A percentile compares a stretch with the other conserved stretches of the same genome.
These are phyloP conservation scores for Lasioglossum marginatum DNA, from an alignment of 2,888 invertebrate species.

Conservation along the genomic window DNA sequence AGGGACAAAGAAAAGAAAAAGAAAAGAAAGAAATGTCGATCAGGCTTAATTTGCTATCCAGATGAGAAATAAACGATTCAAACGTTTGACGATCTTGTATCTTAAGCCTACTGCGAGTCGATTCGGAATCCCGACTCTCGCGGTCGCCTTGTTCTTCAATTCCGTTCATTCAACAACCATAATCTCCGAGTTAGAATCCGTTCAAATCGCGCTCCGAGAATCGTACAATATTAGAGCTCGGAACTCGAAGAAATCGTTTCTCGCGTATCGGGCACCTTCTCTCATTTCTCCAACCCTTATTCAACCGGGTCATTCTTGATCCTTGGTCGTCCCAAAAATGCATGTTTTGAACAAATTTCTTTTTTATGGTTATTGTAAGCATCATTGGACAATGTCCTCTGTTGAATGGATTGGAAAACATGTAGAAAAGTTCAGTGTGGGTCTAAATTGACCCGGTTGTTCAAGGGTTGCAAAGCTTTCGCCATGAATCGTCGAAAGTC, in stretches of 20 bases:
- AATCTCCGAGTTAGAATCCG: background rate
- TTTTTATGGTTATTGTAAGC: background rate
- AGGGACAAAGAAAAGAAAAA: background rate
- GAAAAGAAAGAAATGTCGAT: background rate
- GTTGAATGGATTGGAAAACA: background rate
- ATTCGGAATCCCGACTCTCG: background rate
- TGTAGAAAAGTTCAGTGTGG: background rate
- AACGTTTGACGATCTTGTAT: background rate
- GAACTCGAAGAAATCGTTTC: background rate
- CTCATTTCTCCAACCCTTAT: background rate
- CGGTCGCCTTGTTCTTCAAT: conserved; percentile 8
- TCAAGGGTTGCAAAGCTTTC: background rate
- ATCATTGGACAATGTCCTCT: background rate
- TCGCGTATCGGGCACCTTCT: background rate
- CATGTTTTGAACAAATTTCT: background rate
- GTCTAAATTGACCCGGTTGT: background rate
- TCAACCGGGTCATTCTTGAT: background rate
- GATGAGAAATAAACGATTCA: background rate
- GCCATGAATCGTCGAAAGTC: background rate
- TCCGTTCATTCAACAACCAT: background rate
- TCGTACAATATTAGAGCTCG: background rate
- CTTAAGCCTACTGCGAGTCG: conserved; percentile 20
- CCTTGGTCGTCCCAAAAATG: background rate
- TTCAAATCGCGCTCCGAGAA: background rate
- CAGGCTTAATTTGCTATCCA: background rate